These are phyloP conservation scores for Trichacis sp. DNA, from an alignment of 2,888 invertebrate species.

Conservation along the genomic window DNA sequence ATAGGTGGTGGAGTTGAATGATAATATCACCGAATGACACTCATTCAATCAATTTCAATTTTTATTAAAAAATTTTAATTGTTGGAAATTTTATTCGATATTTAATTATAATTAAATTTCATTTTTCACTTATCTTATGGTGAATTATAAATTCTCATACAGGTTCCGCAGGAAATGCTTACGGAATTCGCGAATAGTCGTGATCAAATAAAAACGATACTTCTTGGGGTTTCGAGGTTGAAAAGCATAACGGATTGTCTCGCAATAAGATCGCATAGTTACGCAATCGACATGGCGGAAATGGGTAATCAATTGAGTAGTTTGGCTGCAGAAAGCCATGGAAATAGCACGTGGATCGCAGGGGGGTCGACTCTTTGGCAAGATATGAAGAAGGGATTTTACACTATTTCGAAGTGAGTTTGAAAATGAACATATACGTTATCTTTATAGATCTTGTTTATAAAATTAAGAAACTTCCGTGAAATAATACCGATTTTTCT, in stretches of 20 bases:
- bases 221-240: conserved; percentile 71
- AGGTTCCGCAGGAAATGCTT: conserved; percentile 69
- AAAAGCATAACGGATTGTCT: conserved; percentile 72
- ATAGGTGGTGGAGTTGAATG: too few relatives aligned
- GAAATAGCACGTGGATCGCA: conserved; percentile 65
- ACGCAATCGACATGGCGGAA: conserved; percentile 72
- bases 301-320: conserved; percentile 71
- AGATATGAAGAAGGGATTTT: conserved; percentile 72
- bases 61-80: too few relatives aligned
- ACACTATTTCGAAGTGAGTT: conserved; percentile 70
- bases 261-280: conserved; percentile 67
- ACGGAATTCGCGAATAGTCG: conserved; percentile 73
- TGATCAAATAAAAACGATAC: conserved; percentile 72
- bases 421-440: too few relatives aligned
- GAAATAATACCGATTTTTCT: too few relatives aligned
- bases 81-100: too few relatives aligned
- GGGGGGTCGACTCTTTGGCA: conserved; percentile 70
- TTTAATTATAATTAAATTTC: too few relatives aligned
- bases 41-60: too few relatives aligned
- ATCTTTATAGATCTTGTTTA: too few relatives aligned
- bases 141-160: too few relatives aligned
- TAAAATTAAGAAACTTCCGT: too few relatives aligned
- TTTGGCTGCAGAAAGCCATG: conserved; percentile 68
- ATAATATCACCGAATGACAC: too few relatives aligned
- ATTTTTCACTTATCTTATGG: too few relatives aligned